These are phyloP conservation scores for Carabus problematicus DNA, from an alignment of 2,888 invertebrate genomes.

Conservation along the genomic window DNA sequence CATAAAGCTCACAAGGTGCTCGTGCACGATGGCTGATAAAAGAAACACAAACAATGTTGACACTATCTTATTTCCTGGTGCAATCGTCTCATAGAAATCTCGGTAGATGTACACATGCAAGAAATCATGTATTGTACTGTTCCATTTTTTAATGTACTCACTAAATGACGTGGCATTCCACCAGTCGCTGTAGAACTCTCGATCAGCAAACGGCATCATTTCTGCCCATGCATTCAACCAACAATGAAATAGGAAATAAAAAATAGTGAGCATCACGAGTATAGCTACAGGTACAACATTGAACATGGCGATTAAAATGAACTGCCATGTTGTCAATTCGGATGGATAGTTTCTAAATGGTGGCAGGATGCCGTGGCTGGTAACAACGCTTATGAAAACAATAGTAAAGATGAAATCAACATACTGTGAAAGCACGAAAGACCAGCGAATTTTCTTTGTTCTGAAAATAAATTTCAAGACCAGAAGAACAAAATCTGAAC, in stretches of 20 bases:
- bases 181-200: slow-evolving; percentile 92
- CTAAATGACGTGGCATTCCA: slow-evolving; percentile 88
- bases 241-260: slow-evolving; percentile 69
- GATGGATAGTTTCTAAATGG: slow-evolving; percentile 70
- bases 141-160: slow-evolving; percentile 90
- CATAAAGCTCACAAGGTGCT: slow-evolving; percentile 79
- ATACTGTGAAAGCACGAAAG: slow-evolving; percentile 72
- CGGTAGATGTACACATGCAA: slow-evolving; percentile 63
- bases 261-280: slow-evolving; percentile 45
- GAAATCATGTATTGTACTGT: slow-evolving; percentile 94
- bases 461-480: slow-evolving; percentile 60
- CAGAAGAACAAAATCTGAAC: background rate
- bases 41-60: slow-evolving; percentile 72
- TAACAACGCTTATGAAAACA: slow-evolving; percentile 81
- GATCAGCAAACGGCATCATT: slow-evolving; percentile 84
- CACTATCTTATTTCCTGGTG: slow-evolving; percentile 59
- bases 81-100: slow-evolving; percentile 78
- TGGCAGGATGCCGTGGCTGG: slow-evolving; percentile 78
- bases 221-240: slow-evolving; percentile 94
- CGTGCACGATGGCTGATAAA: slow-evolving; percentile 87
- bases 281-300: slow-evolving; percentile 49
- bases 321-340: slow-evolving; percentile 44
- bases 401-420: slow-evolving; percentile 80
- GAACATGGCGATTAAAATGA: slow-evolving; percentile 22
- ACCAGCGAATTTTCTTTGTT: slow-evolving; percentile 77